A percentile compares a stretch with the other conserved stretches of the same genome.
These are phyloP conservation scores for Drosophila leontia DNA, from an alignment of 1,140 invertebrate genomes.

Conservation along the genomic window DNA sequence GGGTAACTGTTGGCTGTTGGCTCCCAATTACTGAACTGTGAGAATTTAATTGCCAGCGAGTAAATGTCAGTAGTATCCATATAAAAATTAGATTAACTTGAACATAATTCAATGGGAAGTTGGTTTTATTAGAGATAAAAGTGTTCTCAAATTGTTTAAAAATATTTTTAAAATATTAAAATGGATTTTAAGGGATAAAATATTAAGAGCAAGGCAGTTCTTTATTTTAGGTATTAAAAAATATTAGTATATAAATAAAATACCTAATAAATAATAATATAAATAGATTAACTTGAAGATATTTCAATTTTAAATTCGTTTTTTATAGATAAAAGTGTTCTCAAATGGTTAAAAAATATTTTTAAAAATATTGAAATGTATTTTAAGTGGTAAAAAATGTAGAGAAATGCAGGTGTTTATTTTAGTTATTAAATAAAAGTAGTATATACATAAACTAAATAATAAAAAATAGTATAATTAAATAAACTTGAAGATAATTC, in stretches of 20 bases:
- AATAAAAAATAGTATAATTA: no score
- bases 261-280: no score
- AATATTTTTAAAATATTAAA: neutral
- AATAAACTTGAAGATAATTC: no score
- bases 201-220: neutral
- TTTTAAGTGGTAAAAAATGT: neutral
- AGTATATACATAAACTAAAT: no score
- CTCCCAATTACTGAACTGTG: constrained; percentile 22
- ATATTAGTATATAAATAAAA: no score
- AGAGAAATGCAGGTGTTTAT: neutral
- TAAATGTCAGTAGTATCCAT: neutral
- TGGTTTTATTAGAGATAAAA: no score
- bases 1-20: neutral
- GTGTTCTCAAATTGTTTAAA: no score
- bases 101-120: neutral
- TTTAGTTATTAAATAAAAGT: neutral
- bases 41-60: constrained; percentile 35
- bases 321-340: no score
- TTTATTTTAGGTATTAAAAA: neutral
- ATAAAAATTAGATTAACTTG: neutral
- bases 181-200: neutral
- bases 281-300: no score
- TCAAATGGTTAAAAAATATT: neutral
- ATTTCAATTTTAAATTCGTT: no score
- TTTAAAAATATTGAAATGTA: no score